Percentiles rank a stretch among this genome's conserved stretches.
Evolutionary conservation across 2,113 vertebrate genomes (phyloP).

Genomic region (Chitala chitala): DNA sequence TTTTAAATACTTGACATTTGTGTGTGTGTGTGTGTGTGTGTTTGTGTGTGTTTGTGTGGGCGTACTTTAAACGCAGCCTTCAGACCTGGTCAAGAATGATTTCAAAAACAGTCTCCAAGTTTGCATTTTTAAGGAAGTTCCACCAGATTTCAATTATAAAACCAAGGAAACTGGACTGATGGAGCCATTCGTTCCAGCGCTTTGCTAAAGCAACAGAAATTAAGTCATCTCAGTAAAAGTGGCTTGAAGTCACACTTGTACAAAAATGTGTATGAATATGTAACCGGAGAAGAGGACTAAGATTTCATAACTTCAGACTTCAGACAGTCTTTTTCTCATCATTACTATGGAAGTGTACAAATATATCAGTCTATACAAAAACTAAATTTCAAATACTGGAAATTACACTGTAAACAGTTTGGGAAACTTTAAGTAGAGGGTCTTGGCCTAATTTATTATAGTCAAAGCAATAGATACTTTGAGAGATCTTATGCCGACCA

Average conservation of each 20-base stretch:
- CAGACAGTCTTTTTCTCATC: no score
- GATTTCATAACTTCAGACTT: no score
- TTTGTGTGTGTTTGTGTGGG: conserved; percentile 25
- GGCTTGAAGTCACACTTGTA: background rate
- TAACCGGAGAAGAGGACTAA: no score
- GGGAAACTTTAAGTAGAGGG: background rate
- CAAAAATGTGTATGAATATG: no score
- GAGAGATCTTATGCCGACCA: background rate
- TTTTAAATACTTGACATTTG: conserved; percentile 30
- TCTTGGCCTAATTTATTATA: conserved; percentile 9
- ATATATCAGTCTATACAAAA: background rate
- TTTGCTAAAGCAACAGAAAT: background rate
- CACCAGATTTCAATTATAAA: conserved; percentile 14
- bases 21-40: conserved; percentile 23
- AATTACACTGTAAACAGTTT: background rate
- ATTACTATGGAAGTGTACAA: background rate
- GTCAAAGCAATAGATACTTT: conserved; percentile 16
- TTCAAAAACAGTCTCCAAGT: background rate
- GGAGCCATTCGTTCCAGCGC: background rate
- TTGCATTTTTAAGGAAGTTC: conserved; percentile 3
- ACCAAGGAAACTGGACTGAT: background rate
- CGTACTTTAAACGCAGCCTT: background rate
- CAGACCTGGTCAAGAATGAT: background rate
- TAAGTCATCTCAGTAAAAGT: background rate
- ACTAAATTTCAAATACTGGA: background rate